Base-by-base conservation (phyloP, 2,888 invertebrate genomes). In the Melikaiella ostensackeni region DNA sequence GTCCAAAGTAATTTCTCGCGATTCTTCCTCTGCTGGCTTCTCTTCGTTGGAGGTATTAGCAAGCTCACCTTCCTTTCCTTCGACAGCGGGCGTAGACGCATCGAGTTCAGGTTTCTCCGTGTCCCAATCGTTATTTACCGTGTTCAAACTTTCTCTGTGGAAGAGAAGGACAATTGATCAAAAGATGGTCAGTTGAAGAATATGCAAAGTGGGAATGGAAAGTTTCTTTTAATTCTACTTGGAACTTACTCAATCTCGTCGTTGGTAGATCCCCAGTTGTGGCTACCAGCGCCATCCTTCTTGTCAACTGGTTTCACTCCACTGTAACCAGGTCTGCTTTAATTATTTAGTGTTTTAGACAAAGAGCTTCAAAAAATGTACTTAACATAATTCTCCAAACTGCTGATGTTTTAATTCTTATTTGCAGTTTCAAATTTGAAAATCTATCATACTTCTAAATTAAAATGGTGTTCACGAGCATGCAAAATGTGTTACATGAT, bases 221-320 rank as follows among this genome's bases (percentile, higher is more conserved):
- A n/a, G 9, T 7, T 38, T 38, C 11, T 38, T 38, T 13, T 61
- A 74, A 21, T 70, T 21, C 59, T 66, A 4, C 11, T 55, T n/a
- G n/a, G 21, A 78, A 85, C 94, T 94, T 92, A 94, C 94, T 96
- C 97, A 87, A 98, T 95, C 87, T 98, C 97, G 92, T 98, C 98
- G 92, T 97, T 97, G 87, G 97, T 94, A 83, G 96, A 97, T 86
- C 98, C 98, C 98, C 98, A 98, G 93, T 98, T 98, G 92, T 97
- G 97, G 84, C 98, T 96, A 84, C 98, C 98, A 91, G 95, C 96
- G 86, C 98, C 98, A 88, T 98, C 98, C 85, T 97, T 96, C 93
- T 98, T 98, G 92, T 98, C 98, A 86, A 97, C 94, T 82, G 98
- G 95, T 92, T 98, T 98, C 83, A 98, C 95, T 88, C 98, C 98